Conservation (phyloP, 2,888 invertebrate genomes). For the Apamea monoglypha region DNA sequence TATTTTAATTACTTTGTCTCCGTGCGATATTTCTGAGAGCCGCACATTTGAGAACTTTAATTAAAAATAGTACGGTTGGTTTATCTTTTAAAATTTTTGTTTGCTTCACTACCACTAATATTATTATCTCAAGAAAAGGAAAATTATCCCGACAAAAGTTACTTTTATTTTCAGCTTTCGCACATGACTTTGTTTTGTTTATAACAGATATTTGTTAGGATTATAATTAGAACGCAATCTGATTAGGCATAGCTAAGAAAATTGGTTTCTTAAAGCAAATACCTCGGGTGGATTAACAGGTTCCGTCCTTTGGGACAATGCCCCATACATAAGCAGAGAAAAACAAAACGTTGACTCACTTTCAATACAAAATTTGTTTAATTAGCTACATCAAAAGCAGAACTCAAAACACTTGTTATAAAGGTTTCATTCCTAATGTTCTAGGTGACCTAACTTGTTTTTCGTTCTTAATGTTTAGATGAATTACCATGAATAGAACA, state of each 20-base stretch:
- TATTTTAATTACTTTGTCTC: slow-evolving; percentile 52
- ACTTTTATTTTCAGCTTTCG: background rate
- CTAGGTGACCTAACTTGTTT: background rate
- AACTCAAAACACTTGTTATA: no score
- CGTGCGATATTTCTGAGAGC: slow-evolving; percentile 32
- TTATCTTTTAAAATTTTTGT: slow-evolving; percentile 17
- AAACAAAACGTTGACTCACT: background rate
- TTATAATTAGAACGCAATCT: background rate
- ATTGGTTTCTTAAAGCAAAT: background rate
- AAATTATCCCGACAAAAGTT: background rate
- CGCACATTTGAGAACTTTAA: slow-evolving; percentile 21
- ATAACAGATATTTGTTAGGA: background rate
- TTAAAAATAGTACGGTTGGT: slow-evolving; percentile 16
- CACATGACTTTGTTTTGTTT: background rate
- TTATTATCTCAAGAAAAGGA: background rate
- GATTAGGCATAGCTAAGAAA: no score
- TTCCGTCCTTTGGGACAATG: background rate
- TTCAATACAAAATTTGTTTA: background rate
- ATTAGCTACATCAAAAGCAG: background rate
- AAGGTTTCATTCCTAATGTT: no score
- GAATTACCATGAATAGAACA: background rate
- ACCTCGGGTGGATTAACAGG: background rate
- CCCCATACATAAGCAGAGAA: background rate
- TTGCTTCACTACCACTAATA: background rate
- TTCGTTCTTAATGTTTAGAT: background rate